phyloP scores from a whole-genome alignment of 2,797 vertebrate species.

The Tamandua tetradactyla region DNA sequence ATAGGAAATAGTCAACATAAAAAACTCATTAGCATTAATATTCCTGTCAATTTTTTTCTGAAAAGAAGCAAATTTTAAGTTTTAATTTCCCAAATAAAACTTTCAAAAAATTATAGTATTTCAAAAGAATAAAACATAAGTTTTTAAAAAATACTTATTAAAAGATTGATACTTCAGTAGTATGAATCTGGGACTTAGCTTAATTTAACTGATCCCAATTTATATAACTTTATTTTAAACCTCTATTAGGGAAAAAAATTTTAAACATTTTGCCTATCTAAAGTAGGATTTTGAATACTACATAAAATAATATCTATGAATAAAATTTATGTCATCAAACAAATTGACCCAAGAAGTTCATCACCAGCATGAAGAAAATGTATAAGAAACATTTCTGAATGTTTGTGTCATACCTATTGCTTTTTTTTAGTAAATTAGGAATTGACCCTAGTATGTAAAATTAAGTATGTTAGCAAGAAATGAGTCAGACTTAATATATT shows the following conservation, averaged over 20 bases:
- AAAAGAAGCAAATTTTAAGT: neutral
- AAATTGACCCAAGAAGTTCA: neutral
- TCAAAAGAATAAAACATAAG: neutral
- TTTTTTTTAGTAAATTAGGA: conserved; percentile 24
- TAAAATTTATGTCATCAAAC: neutral
- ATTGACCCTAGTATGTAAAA: neutral
- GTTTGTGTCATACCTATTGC: neutral
- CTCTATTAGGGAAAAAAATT: neutral
- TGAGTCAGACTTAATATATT: neutral
- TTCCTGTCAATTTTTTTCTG: neutral
- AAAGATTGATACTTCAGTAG: neutral
- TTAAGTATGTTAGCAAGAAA: neutral
- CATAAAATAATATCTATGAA: neutral
- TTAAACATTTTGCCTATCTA: neutral
- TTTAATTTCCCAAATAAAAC: neutral
- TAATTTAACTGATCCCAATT: neutral
- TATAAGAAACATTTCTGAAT: neutral
- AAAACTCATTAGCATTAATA: conserved; percentile 21
- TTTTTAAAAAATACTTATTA: neutral
- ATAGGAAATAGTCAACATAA: neutral
- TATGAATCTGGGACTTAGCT: neutral
- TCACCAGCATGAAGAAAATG: conserved; percentile 12
- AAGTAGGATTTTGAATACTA: neutral
- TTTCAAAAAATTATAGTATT: neutral
- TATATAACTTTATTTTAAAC: conserved; percentile 22